Conservation (phyloP, 35 echinoderm and acorn worm species). For the Eucidaris tribuloides region DNA sequence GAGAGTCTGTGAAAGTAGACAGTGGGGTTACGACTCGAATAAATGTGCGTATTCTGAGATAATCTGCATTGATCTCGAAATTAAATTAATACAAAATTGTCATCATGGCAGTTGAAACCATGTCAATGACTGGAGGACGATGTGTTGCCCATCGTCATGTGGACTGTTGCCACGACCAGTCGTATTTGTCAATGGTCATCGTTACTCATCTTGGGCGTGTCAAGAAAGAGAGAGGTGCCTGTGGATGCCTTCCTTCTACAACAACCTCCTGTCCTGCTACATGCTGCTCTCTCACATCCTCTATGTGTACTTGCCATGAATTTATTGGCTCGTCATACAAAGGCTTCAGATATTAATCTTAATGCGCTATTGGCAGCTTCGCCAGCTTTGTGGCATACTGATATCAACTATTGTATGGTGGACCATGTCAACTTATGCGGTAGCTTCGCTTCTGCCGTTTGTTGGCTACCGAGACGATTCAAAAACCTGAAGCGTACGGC, state of each 20-base stretch:
- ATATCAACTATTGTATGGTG: constrained; percentile 17
- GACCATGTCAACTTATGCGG: constrained; percentile 33
- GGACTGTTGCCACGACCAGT: constrained; percentile 36
- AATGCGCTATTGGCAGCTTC: constrained; percentile 24
- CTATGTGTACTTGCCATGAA: constrained; percentile 21
- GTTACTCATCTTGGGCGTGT: constrained; percentile 23
- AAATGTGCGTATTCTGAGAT: too few species aligned
- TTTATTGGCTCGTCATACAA: neutral
- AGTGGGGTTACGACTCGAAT: too few species aligned
- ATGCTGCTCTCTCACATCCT: constrained; percentile 12
- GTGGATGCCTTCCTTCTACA: constrained; percentile 32
- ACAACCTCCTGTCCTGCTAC: constrained; percentile 35
- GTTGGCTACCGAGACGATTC: constrained; percentile 34
- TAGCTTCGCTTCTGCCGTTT: constrained; percentile 36
- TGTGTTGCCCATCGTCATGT: constrained; percentile 25
- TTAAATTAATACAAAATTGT: too few species aligned
- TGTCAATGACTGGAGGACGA: neutral
- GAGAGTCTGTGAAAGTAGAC: too few species aligned
- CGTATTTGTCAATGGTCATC: constrained; percentile 19
- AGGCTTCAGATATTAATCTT: neutral
- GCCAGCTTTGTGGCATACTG: constrained; percentile 30
- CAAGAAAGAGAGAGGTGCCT: constrained; percentile 11
- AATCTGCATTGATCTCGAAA: too few species aligned
- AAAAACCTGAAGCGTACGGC: constrained; percentile 38
- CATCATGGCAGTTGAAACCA: too few species aligned